Base-by-base conservation (phyloP, 2,888 invertebrate species). In the Andrena chrysosceles region DNA sequence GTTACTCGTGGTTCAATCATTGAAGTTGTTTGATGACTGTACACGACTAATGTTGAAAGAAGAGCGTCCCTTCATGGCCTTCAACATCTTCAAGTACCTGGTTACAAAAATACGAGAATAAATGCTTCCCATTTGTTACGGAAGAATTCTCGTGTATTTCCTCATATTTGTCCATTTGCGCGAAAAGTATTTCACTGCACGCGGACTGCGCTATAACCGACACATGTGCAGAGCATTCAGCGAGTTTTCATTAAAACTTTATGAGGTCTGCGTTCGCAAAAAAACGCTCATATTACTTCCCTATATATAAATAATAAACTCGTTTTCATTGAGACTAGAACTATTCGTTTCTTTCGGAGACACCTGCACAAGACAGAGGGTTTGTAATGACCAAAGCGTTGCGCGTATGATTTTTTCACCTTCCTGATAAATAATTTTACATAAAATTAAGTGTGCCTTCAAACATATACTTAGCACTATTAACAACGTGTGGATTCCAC, bases 221-320 rank as follows among this genome's bases (percentile, higher is more conserved):
- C 88, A 86, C 83, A 79, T 79, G 88, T 81, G 86, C 79, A 13
- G 63, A 54, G 63, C 79, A 80, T 85, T 77, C 77, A 70, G 74
- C 67, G 80, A 82, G 83, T 83, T 88, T 88, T 88, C 88, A 88
- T 88, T 88, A 88, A 88, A 86, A 88, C 79, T 88, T 88, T 83
- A 88, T 76, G 86, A 85, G 70, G 70, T 78, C 70, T 52, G 35
- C 56, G 71, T 56, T 54, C 52, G 67, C 78, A 73, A 87, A 87
- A 54, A 87, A 82, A 82, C 63, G 49, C 49, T 69, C 81, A 60
- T 66, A 72, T 77, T 70, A 72, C 83, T 84, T 77, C 64, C 67
- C 75, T 74, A 74, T 84, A 87, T 84, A 81, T 85, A 81, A 75
- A 83, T 73, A 79, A 83, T 77, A 74, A 84, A 83, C 63, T 75